These are phyloP conservation scores for Nyctibius grandis DNA, from an alignment of 2,797 vertebrate species.

Conservation along the genomic window DNA sequence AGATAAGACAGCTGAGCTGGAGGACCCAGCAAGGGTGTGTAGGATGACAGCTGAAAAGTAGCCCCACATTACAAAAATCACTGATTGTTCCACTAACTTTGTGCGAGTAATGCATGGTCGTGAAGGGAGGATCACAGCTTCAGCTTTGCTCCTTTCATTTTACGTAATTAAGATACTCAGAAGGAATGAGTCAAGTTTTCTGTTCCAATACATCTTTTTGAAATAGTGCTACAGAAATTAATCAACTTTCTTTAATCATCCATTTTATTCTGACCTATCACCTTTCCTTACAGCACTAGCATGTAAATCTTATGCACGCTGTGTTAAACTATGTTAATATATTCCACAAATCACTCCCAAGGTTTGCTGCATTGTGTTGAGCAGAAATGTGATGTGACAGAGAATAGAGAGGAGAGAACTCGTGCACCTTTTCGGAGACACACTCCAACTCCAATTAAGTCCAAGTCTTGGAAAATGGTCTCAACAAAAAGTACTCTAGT, in stretches of 20 bases:
- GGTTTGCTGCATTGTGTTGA: slow-evolving; percentile 13
- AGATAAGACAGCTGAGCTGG: background rate
- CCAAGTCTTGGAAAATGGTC: background rate
- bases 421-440: background rate
- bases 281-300: slow-evolving; percentile 1
- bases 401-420: background rate
- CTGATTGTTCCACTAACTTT: background rate
- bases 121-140: background rate
- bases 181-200: background rate
- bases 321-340: slow-evolving; percentile 37
- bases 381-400: slow-evolving; percentile 39
- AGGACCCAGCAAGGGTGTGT: background rate
- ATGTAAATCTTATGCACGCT: background rate
- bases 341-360: slow-evolving; percentile 37
- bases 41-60: background rate
- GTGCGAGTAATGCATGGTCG: fast-evolving
- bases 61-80: background rate
- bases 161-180: background rate
- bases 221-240: slow-evolving; percentile 17
- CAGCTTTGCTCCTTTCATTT: background rate
- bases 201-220: background rate
- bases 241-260: slow-evolving; percentile 9
- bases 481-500: background rate
- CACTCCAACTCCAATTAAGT: background rate
- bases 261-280: slow-evolving; percentile 35